Base-by-base conservation (phyloP, 1,140 invertebrate species). In the Eubasilissa regina region DNA sequence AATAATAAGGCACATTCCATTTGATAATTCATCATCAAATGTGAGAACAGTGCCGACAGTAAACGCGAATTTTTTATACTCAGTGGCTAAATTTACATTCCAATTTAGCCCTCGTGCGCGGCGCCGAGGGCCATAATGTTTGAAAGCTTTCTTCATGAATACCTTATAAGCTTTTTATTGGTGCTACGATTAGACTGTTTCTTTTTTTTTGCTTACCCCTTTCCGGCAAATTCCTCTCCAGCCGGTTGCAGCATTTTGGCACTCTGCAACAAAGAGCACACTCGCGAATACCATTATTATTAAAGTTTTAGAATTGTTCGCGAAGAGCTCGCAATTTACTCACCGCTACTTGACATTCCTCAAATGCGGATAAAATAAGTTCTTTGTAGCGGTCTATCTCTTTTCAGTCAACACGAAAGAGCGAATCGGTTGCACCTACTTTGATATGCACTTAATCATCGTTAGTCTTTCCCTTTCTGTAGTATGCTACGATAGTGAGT, bases 121-220 rank as follows among this genome's bases (percentile, higher is more conserved):
- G 15, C 53, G 7, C 17, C n/a, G 17, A 9, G 43, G 60, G 25
- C n/a, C 66, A 70, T 70, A 45, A 51, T 51, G 45, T 48, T 70
- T 70, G 48, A 51, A 70, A 70, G 66, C 66, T 70, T 51, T 15
- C 17, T 70, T 70, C 51, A 70, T 70, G 66, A 70, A 53, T 70
- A 70, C 47, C 64, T 68, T 47, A 48, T 48, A 48, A 68, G 64
- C 64, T 68, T 68, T 68, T 68, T 64, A 64, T 64, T 25, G 25
- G 60, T 25, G 19, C 25, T 64, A 3, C 25, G 25, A 35, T n/a
- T 25, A 35, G 58, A 43, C 58, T 62, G 35, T n/a, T 43, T 15
- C 17, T 58, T 43, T 25, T 62, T 25, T 62, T 17, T 19, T 25
- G 1, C 44, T 12, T 48, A 15, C 44, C 45, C 45, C 11, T 51